These are phyloP conservation scores for Dendrolimus kikuchii DNA, from an alignment of 1,140 invertebrate genomes.

Conservation along the genomic window DNA sequence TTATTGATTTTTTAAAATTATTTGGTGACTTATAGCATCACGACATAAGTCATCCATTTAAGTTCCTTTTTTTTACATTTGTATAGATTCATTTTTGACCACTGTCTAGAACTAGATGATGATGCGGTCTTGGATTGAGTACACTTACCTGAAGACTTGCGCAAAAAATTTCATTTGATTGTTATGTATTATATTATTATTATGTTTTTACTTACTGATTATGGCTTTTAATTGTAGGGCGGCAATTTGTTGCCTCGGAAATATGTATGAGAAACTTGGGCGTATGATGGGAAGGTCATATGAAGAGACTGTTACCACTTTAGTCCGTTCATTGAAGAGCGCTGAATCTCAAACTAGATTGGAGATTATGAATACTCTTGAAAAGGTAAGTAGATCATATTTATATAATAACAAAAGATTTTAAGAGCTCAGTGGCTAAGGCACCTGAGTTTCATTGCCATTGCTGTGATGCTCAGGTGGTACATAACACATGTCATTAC, in stretches of 20 bases:
- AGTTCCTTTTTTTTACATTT: no score
- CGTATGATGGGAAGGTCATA: constrained; percentile 99
- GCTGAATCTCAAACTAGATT: constrained; percentile 96
- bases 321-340: constrained; percentile 93
- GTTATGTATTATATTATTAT: neutral
- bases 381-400: constrained; percentile 81
- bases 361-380: constrained; percentile 97
- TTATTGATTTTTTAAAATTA: no score
- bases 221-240: constrained; percentile 71
- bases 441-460: no score
- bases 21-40: no score
- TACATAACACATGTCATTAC: no score
- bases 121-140: no score
- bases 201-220: neutral
- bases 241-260: constrained; percentile 96
- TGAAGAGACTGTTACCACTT: constrained; percentile 95
- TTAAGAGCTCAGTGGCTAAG: neutral
- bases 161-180: neutral
- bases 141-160: no score
- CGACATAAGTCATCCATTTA: no score
- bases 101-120: no score
- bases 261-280: constrained; percentile 98
- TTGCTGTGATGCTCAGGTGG: no score
- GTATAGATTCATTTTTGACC: no score
- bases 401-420: no score